Base-by-base conservation (phyloP, 2,797 vertebrate genomes). In the Diplodus puntazzo region DNA sequence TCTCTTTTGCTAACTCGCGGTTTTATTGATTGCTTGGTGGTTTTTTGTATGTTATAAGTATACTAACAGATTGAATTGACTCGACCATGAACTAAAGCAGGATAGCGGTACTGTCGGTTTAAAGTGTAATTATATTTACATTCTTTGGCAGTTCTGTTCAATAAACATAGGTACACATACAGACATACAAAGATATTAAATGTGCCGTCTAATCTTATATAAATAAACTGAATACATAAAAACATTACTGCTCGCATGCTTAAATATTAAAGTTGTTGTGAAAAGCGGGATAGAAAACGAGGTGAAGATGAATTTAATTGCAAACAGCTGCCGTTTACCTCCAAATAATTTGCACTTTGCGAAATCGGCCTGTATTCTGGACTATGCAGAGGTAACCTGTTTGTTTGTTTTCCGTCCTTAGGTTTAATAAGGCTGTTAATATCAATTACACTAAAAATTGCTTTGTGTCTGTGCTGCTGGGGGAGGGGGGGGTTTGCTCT, bases 401-500 rank as follows among this genome's bases (percentile, higher is more conserved):
- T 89, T 91, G 79, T 93, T 92, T 93, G 79, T 92, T 93, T 92
- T 86, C 64, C 77, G 87, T 82, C 55, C 65, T 84, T 84, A 73
- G 74, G 79, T 84, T 86, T 87, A 91, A 89, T 91, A 89, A 86
- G 75, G 72, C 73, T 80, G 71, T 69, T 87, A 82, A 90, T 91
- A 94, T 94, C 85, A 92, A 88, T 93, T 91, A 91, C 77, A 78
- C 77, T 69, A 86, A 83, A 88, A 84, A 89, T 89, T 89, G 80
- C 78, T 23, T 81, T 77, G 69, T 77, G 58, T 87, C 79, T 85
- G 74, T 49, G 45, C 76, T 62, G 57, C 81, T 46, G 25, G 25
- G 25, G n/a, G 73, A 30, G 30, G 30, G 59, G 27, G 75, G 27
- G 27, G 58, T 76, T 50, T 85, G 58, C 79, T 66, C 79, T 84